Conservation (phyloP, 2,888 invertebrate species). For the Synergus umbraculus region DNA sequence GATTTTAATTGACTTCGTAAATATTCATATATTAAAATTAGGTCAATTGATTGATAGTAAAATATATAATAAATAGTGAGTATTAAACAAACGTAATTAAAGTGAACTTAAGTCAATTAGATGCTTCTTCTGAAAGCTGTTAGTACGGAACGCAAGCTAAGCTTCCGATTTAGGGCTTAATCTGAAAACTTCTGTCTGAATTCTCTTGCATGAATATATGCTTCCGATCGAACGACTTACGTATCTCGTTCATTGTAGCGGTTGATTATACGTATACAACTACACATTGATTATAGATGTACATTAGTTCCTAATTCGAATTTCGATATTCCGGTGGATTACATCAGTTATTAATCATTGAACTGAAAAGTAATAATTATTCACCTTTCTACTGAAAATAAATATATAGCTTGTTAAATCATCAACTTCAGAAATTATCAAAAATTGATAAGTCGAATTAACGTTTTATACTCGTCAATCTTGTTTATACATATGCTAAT, state of each 20-base stretch:
- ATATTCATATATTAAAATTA: too few relatives aligned
- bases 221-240: slow-evolving; percentile 58
- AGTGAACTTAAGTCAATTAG: slow-evolving; percentile 59
- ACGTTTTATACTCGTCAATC: too few relatives aligned
- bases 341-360: neutral
- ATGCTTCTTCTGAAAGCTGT: slow-evolving; percentile 57
- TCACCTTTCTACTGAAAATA: too few relatives aligned
- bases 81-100: slow-evolving; percentile 55
- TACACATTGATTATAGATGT: neutral
- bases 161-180: slow-evolving; percentile 61
- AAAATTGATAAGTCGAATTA: too few relatives aligned
- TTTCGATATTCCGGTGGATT: neutral
- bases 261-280: neutral
- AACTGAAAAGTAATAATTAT: neutral
- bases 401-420: too few relatives aligned
- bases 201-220: slow-evolving; percentile 60
- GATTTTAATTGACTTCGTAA: neutral
- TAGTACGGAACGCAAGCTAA: slow-evolving; percentile 55
- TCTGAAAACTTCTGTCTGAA: slow-evolving; percentile 65
- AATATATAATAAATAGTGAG: slow-evolving; percentile 19
- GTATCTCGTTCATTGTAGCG: slow-evolving; percentile 52
- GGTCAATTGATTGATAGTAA: too few relatives aligned
- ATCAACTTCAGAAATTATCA: too few relatives aligned
- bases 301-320: neutral
- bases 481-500: too few relatives aligned